Percentiles rank a stretch among this genome's conserved stretches.
Evolutionary conservation across 2,797 vertebrate genomes (phyloP).

Genomic region (Gymnodraco acuticeps): DNA sequence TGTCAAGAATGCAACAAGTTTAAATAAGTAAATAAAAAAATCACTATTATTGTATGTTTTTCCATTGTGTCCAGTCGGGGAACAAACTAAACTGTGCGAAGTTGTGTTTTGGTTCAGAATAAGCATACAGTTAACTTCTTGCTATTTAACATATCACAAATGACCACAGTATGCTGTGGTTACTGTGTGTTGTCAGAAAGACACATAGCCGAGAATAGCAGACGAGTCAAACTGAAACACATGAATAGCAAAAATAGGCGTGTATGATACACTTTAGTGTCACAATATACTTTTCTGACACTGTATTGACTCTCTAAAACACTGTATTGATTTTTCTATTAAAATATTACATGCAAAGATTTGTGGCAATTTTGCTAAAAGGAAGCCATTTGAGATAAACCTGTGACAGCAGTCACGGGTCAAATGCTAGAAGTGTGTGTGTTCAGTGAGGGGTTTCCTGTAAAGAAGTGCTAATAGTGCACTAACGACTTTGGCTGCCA

Average conservation of each 20-base stretch:
- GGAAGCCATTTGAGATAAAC: background rate
- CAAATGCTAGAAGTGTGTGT: background rate
- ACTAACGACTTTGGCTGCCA: slow-evolving; percentile 8
- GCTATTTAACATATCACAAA: background rate
- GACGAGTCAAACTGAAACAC: background rate
- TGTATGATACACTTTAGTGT: too few relatives aligned
- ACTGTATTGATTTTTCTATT: too few relatives aligned
- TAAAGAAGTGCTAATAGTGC: slow-evolving; percentile 19
- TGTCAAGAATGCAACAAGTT: background rate
- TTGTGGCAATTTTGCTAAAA: background rate
- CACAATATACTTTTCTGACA: too few relatives aligned
- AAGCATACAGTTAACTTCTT: background rate
- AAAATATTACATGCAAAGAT: too few relatives aligned
- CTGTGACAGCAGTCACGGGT: background rate
- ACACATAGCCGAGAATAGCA: background rate
- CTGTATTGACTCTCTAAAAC: too few relatives aligned
- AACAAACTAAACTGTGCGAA: slow-evolving; percentile 7
- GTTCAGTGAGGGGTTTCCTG: slow-evolving; percentile 21
- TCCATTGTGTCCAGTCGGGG: background rate
- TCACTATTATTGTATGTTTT: too few relatives aligned
- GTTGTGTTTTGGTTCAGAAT: slow-evolving; percentile 13
- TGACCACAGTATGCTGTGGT: background rate
- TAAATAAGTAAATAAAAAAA: background rate
- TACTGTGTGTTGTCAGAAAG: background rate
- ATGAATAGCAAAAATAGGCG: background rate